Evolutionary conservation across 2,888 invertebrate genomes (phyloP).

Genomic region (Diploptera punctata): DNA sequence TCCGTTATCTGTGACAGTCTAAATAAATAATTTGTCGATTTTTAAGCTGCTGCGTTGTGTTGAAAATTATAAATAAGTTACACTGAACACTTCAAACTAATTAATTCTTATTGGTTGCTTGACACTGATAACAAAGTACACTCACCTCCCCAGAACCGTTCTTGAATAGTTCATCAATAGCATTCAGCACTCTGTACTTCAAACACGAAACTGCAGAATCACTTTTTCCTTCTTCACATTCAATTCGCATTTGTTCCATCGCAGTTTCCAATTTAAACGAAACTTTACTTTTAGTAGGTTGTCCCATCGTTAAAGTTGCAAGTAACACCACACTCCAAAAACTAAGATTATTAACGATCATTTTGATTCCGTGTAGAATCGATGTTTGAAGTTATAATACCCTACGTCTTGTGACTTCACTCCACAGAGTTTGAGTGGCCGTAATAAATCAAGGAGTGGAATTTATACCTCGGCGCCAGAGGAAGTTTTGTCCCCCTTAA

Average conservation of each 20-base stretch:
- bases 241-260: slow-evolving; percentile 65
- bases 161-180: slow-evolving; percentile 75
- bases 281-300: slow-evolving; percentile 14
- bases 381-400: no score
- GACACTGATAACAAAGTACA: no score
- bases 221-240: slow-evolving; percentile 73
- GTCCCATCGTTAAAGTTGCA: background rate
- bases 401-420: no score
- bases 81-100: no score
- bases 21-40: no score
- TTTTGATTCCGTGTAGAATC: no score
- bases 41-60: no score
- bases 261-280: slow-evolving; percentile 64
- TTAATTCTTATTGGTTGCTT: background rate
- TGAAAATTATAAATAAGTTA: no score
- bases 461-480: slow-evolving; percentile 18
- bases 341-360: no score
- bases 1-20: no score
- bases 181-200: slow-evolving; percentile 77
- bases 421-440: background rate
- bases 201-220: slow-evolving; percentile 74
- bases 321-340: background rate
- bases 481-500: slow-evolving; percentile 7
- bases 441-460: slow-evolving; percentile 13
- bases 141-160: slow-evolving; percentile 80